Evolutionary conservation across 2,888 invertebrate genomes (phyloP).

Genomic region (Andrena minutula): DNA sequence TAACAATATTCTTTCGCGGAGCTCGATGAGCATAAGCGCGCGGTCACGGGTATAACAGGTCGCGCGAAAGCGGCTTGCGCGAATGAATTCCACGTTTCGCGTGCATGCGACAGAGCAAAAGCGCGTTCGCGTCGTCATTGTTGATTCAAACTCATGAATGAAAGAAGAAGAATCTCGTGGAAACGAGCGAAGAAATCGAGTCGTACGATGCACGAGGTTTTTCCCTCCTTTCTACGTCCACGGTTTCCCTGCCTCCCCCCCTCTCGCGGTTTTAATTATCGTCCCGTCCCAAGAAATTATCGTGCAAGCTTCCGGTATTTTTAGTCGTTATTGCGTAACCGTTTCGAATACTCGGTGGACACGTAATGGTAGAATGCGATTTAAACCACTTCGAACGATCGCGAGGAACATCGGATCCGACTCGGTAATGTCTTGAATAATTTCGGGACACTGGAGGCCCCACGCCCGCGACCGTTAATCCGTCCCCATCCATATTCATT

Average conservation of each 20-base stretch:
- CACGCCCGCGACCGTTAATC: background rate
- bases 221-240: conserved; percentile 27
- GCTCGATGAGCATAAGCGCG: background rate
- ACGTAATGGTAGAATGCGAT: background rate
- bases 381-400: background rate
- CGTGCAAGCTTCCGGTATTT: conserved; percentile 27
- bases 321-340: conserved; percentile 12
- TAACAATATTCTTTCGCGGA: background rate
- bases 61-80: background rate
- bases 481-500: background rate
- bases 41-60: background rate
- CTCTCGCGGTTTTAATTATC: background rate
- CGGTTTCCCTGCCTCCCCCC: background rate
- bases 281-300: background rate
- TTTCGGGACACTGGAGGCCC: background rate
- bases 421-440: background rate
- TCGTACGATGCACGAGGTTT: conserved; percentile 34
- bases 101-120: background rate
- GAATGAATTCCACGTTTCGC: conserved; percentile 1
- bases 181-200: conserved; percentile 34
- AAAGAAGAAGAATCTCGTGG: conserved; percentile 67
- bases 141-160: conserved; percentile 71
- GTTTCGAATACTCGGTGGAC: background rate
- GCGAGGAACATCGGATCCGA: background rate
- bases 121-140: conserved; percentile 44